Percentiles rank a stretch among this genome's conserved stretches.
Conservation (phyloP, 2,888 invertebrate species). For the Pseudoips prasinana region DNA sequence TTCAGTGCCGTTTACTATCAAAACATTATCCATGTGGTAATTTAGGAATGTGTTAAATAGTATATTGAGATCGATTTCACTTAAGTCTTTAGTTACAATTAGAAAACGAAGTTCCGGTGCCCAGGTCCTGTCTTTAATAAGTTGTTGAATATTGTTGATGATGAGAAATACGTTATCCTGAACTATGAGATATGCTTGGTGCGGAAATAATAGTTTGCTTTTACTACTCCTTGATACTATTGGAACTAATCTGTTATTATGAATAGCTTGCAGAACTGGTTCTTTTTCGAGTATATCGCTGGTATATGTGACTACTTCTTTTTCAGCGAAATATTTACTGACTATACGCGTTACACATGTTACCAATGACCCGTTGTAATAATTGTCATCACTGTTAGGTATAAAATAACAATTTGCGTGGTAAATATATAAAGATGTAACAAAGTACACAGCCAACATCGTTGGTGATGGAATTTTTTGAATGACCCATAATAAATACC, state of each 20-base stretch:
- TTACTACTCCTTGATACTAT: conserved; percentile 4
- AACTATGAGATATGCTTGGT: conserved; percentile 36
- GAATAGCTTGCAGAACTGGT: conserved; percentile 6
- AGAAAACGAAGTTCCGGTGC: conserved; percentile 40
- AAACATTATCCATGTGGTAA: conserved; percentile 34
- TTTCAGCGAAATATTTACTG: conserved; percentile 6
- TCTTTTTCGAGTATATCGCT: conserved; percentile 1
- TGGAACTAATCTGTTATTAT: conserved; percentile 5
- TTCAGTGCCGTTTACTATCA: conserved; percentile 36
- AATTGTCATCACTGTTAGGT: background rate
- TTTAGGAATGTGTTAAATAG: conserved; percentile 42
- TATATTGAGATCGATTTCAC: conserved; percentile 12
- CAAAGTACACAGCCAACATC: conserved; percentile 12
- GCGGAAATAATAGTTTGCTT: conserved; percentile 1
- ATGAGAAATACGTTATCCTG: conserved; percentile 22
- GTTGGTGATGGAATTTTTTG: background rate
- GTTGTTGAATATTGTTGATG: conserved; percentile 10
- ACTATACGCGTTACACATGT: conserved; percentile 10
- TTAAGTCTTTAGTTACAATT: conserved; percentile 31
- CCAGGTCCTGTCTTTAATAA: conserved; percentile 38
- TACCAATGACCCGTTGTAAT: background rate
- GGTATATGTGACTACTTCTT: conserved; percentile 8
- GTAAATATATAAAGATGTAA: background rate
- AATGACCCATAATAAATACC: too few species aligned
- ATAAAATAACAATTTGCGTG: conserved; percentile 5